These are phyloP conservation scores for Panzeria rudis DNA, from an alignment of 2,888 invertebrate genomes.

Conservation along the genomic window DNA sequence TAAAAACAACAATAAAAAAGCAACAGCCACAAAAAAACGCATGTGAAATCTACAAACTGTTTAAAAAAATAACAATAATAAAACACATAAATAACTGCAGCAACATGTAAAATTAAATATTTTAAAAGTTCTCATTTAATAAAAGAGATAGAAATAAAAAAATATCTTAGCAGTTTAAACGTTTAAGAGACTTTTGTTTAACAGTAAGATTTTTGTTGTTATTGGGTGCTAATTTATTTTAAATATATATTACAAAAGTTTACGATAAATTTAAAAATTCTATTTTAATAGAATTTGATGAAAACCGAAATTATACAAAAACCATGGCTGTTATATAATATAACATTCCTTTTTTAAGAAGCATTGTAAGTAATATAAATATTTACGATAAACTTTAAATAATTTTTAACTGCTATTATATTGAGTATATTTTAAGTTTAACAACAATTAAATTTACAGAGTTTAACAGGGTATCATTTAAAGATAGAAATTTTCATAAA, in stretches of 20 bases:
- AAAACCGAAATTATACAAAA: conserved; percentile 2
- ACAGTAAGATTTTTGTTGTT: neutral
- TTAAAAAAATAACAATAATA: conserved; percentile 24
- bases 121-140: conserved; percentile 34
- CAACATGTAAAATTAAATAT: neutral
- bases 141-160: neutral
- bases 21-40: conserved; percentile 36
- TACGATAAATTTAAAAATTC: conserved; percentile 14
- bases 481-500: no score
- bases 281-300: neutral
- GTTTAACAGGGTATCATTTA: neutral
- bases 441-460: neutral
- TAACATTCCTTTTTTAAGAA: neutral
- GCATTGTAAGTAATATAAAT: neutral
- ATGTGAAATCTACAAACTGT: conserved; percentile 49
- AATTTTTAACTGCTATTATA: neutral
- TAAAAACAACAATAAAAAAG: conserved; percentile 62
- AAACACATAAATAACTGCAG: conserved; percentile 37
- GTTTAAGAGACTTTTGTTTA: conserved; percentile 29
- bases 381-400: conserved; percentile 33
- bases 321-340: neutral
- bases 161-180: neutral
- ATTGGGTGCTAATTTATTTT: neutral
- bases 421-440: neutral
- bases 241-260: neutral